Evolutionary conservation across 2,113 vertebrate genomes (phyloP), one percentile per base, ranked within the genome.

Genomic region (Daphoenositta chrysoptera): DNA sequence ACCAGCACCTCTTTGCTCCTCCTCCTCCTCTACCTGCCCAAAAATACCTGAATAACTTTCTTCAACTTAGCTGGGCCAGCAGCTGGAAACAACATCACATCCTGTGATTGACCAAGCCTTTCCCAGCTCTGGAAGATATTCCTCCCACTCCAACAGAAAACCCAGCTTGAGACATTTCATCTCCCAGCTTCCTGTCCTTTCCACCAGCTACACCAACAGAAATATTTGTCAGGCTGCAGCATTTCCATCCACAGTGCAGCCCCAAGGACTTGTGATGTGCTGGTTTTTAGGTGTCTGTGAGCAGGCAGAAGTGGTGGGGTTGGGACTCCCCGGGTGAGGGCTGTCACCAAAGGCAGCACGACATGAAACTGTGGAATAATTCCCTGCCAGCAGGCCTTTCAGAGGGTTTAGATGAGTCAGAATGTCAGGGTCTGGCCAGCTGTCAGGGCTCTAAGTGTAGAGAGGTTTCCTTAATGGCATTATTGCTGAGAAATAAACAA

Each of bases 401-500:
- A 30, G 20, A 66, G 58, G 7, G 22, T 42, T 80, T 27, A 72
- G 28, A 71, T 31, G 26, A 94, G 82, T 65, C 86, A 73, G 53
- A 65, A 77, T 15, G 14, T 54, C 54, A 50, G 45, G 24, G 77
- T 83, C 79, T 28, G n/a, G 48, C 40, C 90, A 78, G 79, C 45
- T 71, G 26, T 90, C 76, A 82, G 61, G 13, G 28, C 21, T 78
- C n/a, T 71, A 75, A 60, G 20, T 5, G 1, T 44, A 39, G 79
- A 90, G 50, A 90, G 8, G 16, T 89, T 92, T 78, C 87, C 56
- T 89, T 89, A 89, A 84, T 64, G 44, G n/a, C 6, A 2, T 60
- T 92, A 66, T 83, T 92, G 37, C 76, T 89, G 45, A 82, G 48
- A 81, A 90, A 88, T 79, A 89, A 96, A 88, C 61, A 86, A 64